Evolutionary conservation across 2,888 invertebrate genomes (phyloP).

Genomic region (Eilema sororculum): DNA sequence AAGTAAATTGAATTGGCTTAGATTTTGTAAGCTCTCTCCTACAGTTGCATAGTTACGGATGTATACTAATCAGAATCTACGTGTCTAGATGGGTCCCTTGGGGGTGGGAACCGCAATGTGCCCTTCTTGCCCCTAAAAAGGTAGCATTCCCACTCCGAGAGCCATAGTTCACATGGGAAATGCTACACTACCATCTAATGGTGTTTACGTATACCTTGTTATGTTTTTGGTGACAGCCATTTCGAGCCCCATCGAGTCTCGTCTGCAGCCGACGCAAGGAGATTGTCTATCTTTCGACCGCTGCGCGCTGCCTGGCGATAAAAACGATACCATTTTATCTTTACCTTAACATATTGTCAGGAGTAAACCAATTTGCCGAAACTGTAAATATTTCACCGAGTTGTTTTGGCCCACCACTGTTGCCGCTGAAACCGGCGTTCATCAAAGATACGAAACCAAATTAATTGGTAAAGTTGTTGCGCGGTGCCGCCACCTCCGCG

Average conservation of each 20-base stretch:
- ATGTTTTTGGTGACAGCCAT: slow-evolving; percentile 20
- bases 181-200: slow-evolving; percentile 9
- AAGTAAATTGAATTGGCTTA: background rate
- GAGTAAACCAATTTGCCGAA: slow-evolving; percentile 21
- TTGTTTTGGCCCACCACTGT: slow-evolving; percentile 14
- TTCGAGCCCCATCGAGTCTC: slow-evolving; percentile 38
- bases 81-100: too few species aligned
- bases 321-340: slow-evolving; percentile 60
- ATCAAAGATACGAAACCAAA: slow-evolving; percentile 42
- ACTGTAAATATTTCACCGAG: slow-evolving; percentile 44
- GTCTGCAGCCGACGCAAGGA: slow-evolving; percentile 54
- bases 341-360: slow-evolving; percentile 51
- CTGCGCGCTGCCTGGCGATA: too few species aligned
- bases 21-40: too few species aligned
- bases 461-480: slow-evolving; percentile 55
- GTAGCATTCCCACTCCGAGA: too few species aligned
- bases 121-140: too few species aligned
- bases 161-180: background rate
- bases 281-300: slow-evolving; percentile 59
- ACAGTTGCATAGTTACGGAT: too few species aligned
- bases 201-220: slow-evolving; percentile 16
- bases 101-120: too few species aligned
- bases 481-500: slow-evolving; percentile 22
- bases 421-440: slow-evolving; percentile 13
- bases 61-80: too few species aligned